Evolutionary conservation across 2,888 invertebrate genomes (phyloP).

Genomic region (Silvanus unidentatus): DNA sequence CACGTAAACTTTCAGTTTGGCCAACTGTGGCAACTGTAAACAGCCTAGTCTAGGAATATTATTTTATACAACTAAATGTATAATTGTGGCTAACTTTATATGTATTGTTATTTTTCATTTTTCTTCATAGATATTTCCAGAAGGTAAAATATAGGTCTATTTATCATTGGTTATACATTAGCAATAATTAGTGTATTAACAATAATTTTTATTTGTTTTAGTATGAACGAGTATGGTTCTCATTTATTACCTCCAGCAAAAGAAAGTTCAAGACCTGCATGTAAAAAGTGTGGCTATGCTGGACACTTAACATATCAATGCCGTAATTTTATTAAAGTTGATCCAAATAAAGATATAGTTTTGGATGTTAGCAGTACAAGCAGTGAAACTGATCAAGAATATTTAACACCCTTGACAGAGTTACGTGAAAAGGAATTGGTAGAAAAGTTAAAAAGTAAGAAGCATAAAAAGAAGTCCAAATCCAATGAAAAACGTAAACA

Average conservation of each 20-base stretch:
- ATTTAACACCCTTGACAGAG: constrained; percentile 75
- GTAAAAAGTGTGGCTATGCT: constrained; percentile 93
- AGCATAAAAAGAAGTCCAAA: constrained; percentile 53
- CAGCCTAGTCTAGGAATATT: too few species aligned
- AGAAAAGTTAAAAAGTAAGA: constrained; percentile 61
- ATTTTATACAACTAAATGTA: too few species aligned
- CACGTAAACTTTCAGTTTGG: too few species aligned
- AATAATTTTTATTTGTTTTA: too few species aligned
- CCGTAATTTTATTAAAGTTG: constrained; percentile 89
- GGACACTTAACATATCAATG: constrained; percentile 96
- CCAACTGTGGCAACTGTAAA: too few species aligned
- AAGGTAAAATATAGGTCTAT: too few species aligned
- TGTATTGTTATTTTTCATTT: too few species aligned
- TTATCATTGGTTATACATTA: too few species aligned
- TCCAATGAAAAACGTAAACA: constrained; percentile 40
- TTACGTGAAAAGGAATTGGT: constrained; percentile 71
- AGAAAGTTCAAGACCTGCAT: constrained; percentile 75
- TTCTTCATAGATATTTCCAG: too few species aligned
- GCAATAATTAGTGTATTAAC: too few species aligned
- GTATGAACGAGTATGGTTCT: constrained; percentile 42
- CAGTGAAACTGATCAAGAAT: constrained; percentile 78
- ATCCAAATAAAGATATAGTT: constrained; percentile 88
- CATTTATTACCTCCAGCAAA: constrained; percentile 54
- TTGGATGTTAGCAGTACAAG: constrained; percentile 93
- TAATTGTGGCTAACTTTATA: too few species aligned